A percentile compares a stretch with the other conserved stretches of the same genome.
phyloP scores from a whole-genome alignment of 2,113 vertebrate genomes.

The Gorsachius goisagi region DNA sequence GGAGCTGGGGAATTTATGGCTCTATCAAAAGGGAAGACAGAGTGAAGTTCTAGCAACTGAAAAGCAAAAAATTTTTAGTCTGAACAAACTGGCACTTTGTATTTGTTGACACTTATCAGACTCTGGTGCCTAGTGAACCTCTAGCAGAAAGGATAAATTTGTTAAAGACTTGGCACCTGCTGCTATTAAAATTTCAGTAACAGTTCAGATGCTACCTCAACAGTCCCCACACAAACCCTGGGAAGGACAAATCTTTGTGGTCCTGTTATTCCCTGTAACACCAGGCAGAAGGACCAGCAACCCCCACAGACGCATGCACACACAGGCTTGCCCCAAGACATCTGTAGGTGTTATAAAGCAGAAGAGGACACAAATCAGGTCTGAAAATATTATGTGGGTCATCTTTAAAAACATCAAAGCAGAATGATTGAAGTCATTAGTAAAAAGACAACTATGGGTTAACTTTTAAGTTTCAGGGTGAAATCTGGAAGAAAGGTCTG shows the following conservation, averaged over 20 bases:
- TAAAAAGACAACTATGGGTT: background rate
- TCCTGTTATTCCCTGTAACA: background rate
- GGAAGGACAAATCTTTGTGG: background rate
- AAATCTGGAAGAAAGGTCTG: background rate
- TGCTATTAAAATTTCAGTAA: background rate
- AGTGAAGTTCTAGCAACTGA: background rate
- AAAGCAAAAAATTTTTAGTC: background rate
- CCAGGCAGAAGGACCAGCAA: background rate
- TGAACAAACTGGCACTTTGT: background rate
- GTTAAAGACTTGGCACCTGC: background rate
- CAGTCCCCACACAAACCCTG: background rate
- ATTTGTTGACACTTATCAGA: background rate
- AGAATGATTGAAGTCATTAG: background rate
- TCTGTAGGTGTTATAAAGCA: background rate
- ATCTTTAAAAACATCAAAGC: background rate
- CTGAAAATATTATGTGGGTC: background rate
- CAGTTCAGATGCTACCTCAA: background rate
- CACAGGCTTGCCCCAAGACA: background rate
- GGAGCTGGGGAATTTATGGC: background rate
- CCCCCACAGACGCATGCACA: accelerated
- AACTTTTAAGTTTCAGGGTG: background rate
- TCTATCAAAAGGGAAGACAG: background rate
- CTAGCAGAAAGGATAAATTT: background rate
- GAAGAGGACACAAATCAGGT: background rate
- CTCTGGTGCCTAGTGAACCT: background rate